Evolutionary conservation across 1,140 invertebrate genomes (phyloP).

Genomic region (Chironomus tepperi): DNA sequence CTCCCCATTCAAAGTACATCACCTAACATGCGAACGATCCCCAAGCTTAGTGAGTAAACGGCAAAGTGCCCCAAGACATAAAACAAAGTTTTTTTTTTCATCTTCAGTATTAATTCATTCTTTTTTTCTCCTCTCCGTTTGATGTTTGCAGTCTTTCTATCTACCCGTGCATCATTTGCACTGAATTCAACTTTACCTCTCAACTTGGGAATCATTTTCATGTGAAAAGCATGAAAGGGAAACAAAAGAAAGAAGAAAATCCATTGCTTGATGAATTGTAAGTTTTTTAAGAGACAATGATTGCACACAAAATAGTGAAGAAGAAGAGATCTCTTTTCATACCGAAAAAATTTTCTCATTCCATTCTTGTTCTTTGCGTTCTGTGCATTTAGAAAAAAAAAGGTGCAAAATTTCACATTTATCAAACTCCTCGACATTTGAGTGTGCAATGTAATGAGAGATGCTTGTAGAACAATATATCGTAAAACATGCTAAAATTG

Average conservation of each 20-base stretch:
- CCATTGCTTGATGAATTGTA: neutral
- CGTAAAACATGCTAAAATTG: neutral
- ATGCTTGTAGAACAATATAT: neutral
- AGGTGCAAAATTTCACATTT: neutral
- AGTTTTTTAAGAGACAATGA: neutral
- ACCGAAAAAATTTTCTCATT: neutral
- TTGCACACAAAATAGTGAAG: neutral
- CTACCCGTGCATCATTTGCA: no score
- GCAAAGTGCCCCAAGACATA: no score
- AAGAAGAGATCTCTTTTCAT: neutral
- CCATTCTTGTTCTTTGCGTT: neutral
- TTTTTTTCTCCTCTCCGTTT: no score
- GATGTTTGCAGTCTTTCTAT: no score
- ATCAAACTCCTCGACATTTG: neutral
- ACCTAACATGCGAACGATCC: no score
- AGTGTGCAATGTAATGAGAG: neutral
- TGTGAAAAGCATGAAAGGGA: neutral
- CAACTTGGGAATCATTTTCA: no score
- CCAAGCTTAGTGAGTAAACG: no score
- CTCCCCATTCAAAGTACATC: no score
- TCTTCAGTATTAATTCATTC: no score
- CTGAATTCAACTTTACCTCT: no score
- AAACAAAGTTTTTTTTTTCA: no score
- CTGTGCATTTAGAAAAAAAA: neutral
- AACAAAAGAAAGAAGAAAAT: neutral